Percentiles rank a stretch among this genome's conserved stretches.
Conservation (phyloP, 2,113 vertebrate species). For the Passer domesticus region DNA sequence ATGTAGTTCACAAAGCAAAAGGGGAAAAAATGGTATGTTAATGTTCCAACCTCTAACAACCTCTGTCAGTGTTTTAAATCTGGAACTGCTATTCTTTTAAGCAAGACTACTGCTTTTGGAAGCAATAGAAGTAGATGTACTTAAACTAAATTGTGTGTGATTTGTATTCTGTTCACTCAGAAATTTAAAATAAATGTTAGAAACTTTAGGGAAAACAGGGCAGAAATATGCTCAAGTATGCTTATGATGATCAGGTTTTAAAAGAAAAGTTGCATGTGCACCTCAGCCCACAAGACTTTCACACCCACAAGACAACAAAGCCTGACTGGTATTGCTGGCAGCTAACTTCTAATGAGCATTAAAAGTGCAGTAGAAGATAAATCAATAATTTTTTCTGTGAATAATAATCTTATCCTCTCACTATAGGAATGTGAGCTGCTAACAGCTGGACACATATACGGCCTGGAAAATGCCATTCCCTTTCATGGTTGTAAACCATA, state of each 20-base stretch:
- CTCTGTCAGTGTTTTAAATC: not conserved
- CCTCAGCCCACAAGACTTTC: not conserved
- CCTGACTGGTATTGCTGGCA: not conserved
- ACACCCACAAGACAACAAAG: not conserved
- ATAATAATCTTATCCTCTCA: conserved; percentile 12
- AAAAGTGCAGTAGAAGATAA: not conserved
- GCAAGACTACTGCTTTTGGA: not conserved
- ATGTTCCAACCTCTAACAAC: not conserved
- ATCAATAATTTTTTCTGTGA: not conserved
- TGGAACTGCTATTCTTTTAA: not conserved
- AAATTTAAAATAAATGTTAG: not conserved
- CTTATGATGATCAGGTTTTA: not conserved
- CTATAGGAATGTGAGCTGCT: not conserved
- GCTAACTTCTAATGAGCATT: conserved; percentile 5
- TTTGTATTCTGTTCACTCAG: conserved; percentile 13
- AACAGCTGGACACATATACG: not conserved
- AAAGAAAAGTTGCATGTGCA: not conserved
- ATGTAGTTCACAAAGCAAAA: not conserved
- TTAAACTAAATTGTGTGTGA: not conserved
- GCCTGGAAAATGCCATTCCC: conserved; percentile 14
- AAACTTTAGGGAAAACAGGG: conserved; percentile 33
- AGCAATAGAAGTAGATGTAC: not conserved
- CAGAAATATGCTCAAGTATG: conserved; percentile 29
- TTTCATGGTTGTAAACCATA: conserved; percentile 33
- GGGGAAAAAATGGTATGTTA: not conserved